Conservation (phyloP, 2,888 invertebrate species). For the Lepidochrysops patricia region DNA sequence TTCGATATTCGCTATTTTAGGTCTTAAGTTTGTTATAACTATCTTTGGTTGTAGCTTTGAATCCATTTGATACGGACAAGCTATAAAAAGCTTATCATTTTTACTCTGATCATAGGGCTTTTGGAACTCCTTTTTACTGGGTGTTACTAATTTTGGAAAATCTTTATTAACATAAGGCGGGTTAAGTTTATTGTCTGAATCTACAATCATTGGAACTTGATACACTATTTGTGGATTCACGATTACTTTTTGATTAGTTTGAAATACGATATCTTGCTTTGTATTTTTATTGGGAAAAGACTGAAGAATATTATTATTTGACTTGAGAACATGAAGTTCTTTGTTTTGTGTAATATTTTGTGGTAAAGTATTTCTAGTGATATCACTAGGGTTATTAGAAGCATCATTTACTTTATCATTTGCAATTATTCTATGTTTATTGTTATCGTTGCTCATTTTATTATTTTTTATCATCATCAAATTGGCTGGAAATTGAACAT, state of each 20-base stretch:
- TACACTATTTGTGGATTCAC: conserved; percentile 59
- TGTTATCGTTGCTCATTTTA: conserved; percentile 39
- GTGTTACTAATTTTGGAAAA: conserved; percentile 34
- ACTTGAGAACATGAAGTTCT: conserved; percentile 49
- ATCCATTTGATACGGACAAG: conserved; percentile 58
- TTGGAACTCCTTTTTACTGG: conserved; percentile 37
- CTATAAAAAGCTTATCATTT: conserved; percentile 52
- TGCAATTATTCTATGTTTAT: conserved; percentile 32
- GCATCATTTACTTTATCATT: conserved; percentile 40
- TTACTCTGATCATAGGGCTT: conserved; percentile 41
- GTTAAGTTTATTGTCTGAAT: conserved; percentile 42
- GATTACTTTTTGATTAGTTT: conserved; percentile 51
- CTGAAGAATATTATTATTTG: conserved; percentile 47
- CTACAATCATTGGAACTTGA: conserved; percentile 56
- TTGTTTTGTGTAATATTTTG: conserved; percentile 34
- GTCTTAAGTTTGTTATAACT: conserved; percentile 50
- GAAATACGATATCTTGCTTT: conserved; percentile 44
- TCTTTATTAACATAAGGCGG: conserved; percentile 39
- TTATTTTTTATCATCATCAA: conserved; percentile 64
- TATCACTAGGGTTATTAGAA: conserved; percentile 19
- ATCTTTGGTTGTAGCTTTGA: conserved; percentile 54
- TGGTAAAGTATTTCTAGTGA: conserved; percentile 30
- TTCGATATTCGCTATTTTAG: conserved; percentile 43
- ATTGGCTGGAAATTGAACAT: conserved; percentile 61
- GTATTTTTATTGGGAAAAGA: conserved; percentile 42